Evolutionary conservation across 2,888 invertebrate genomes (phyloP), one percentile per base, ranked within the genome.

Genomic region (Drosophila anomalata): DNA sequence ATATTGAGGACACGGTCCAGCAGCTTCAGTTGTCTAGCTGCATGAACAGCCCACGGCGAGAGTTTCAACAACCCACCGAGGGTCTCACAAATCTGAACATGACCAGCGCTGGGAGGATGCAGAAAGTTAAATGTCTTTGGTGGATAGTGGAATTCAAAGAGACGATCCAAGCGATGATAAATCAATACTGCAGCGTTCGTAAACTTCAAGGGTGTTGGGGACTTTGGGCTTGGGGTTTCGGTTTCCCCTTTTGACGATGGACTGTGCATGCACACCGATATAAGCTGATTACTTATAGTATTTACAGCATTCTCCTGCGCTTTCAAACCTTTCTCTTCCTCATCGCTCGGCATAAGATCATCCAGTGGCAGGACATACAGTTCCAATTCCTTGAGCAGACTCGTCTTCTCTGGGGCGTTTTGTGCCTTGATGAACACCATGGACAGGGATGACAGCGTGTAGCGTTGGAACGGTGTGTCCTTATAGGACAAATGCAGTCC

Each of bases 11-110:
- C 60, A 6, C 79, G 75, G 1, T 87, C 77, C 4, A 91, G 31
- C 12, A 92, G 75, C 11, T 83, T 73, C 0, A 76, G 55, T 6
- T 85, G 65, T 1, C 63, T 58, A 0, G 92, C 90, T 0, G 84
- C 72, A 2, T 62, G 20, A 8, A 86, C 80, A 2, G 89, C 87
- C 14, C 55, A 65, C 0, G 72, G 33, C 0, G 90, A 91, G 7
- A 82, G 78, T 58, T 91, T 90, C 0, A 92, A 69, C 7, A 92
- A 72, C 26, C 86, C 75, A 0, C 89, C 88, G 1, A 92, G 61
- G 0, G 89, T 81, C 55, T 90, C 90, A 29, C 83, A 86, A 2
- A 91, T 63, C 29, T 87, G 82, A 12, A 87, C 53, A 7, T 90
- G 89, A 0, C 56, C 57, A 3, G 53, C 55, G 9, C 46, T 77